Percentiles rank a stretch among this genome's conserved stretches.
These are phyloP conservation scores for Porites lutea DNA, from an alignment of 64 coral and sea anemone genomes.

Conservation along the genomic window DNA sequence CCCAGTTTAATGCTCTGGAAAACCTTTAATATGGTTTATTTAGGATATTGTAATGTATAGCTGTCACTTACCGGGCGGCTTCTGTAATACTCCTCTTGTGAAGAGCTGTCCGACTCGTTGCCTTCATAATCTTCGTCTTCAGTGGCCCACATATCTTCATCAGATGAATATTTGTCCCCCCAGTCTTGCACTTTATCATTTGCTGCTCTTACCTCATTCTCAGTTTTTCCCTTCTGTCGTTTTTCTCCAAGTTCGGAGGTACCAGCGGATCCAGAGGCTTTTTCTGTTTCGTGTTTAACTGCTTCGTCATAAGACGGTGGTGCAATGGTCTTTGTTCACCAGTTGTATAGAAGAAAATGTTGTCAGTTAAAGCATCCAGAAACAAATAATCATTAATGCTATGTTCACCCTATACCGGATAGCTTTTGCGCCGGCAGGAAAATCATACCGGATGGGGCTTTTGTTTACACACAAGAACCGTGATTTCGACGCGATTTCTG, in stretches of 20 bases:
- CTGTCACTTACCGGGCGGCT: neutral
- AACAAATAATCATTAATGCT: no score
- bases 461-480: no score
- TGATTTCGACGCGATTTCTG: no score
- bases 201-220: neutral
- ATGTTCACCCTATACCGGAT: no score
- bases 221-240: neutral
- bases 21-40: no score
- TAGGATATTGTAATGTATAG: no score
- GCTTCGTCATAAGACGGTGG: constrained; percentile 7
- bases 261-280: neutral
- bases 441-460: no score
- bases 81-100: neutral
- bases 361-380: neutral
- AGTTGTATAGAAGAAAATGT: neutral
- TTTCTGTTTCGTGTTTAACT: neutral
- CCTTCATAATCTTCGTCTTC: constrained; percentile 35
- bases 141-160: constrained; percentile 40
- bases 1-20: no score
- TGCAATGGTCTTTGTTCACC: neutral
- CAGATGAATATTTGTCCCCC: neutral
- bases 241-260: neutral
- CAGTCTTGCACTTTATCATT: neutral
- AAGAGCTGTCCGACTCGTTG: constrained; percentile 27
- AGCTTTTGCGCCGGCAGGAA: no score